A percentile compares a stretch with the other conserved stretches of the same genome.
phyloP scores from a whole-genome alignment of 2,888 invertebrate species.

The Drosophila diplacantha region DNA sequence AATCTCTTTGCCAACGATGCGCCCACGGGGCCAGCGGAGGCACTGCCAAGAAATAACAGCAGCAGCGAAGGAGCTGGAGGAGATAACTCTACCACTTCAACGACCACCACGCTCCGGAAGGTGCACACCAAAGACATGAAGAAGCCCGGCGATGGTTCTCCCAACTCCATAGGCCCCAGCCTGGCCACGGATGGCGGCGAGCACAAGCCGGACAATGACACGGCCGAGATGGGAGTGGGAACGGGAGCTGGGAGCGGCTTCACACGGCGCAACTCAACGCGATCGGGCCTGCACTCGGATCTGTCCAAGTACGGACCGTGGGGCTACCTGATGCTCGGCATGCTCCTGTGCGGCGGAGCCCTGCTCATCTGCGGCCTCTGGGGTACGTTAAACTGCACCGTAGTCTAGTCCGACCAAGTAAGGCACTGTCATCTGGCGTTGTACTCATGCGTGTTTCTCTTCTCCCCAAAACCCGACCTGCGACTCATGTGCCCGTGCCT shows the following conservation, averaged over 20 bases:
- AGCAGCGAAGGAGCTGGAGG: slow-evolving; percentile 2
- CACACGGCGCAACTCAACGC: slow-evolving; percentile 73
- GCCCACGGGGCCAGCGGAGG: slow-evolving; percentile 57
- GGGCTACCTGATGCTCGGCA: slow-evolving; percentile 85
- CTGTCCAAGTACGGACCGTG: slow-evolving; percentile 85
- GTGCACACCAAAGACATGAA: slow-evolving; percentile 62
- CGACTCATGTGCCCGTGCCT: slow-evolving; percentile 38
- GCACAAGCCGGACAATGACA: slow-evolving; percentile 50
- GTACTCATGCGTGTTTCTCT: slow-evolving; percentile 39
- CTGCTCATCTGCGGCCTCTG: slow-evolving; percentile 85
- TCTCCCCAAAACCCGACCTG: slow-evolving; percentile 2
- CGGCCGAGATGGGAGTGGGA: slow-evolving; percentile 35
- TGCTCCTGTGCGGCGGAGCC: slow-evolving; percentile 84
- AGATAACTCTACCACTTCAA: slow-evolving; percentile 38
- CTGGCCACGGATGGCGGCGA: slow-evolving; percentile 16
- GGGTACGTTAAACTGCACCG: slow-evolving; percentile 77
- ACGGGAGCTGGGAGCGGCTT: slow-evolving; percentile 56
- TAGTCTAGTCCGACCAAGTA: slow-evolving; percentile 49
- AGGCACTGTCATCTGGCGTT: slow-evolving; percentile 55
- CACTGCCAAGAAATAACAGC: slow-evolving; percentile 27
- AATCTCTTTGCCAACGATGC: slow-evolving; percentile 75
- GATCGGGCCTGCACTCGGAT: slow-evolving; percentile 79
- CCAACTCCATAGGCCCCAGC: slow-evolving; percentile 51
- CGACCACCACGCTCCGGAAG: slow-evolving; percentile 67
- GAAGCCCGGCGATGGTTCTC: slow-evolving; percentile 52